Percentiles rank a stretch among this genome's conserved stretches.
Evolutionary conservation across 2,888 invertebrate genomes (phyloP).

Genomic region (Drosophila birchii): DNA sequence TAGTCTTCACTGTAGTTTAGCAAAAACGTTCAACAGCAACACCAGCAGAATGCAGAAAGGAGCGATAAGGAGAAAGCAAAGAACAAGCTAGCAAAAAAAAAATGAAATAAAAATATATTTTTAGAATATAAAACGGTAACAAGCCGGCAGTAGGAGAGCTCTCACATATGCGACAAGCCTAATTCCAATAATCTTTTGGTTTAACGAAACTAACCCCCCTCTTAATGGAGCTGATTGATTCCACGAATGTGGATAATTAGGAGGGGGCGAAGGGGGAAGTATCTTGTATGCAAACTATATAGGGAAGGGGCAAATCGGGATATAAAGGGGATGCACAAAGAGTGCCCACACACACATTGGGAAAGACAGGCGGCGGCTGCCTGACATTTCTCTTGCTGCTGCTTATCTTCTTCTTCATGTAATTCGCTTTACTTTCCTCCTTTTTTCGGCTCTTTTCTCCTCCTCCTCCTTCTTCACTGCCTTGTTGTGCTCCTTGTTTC

Average conservation of each 20-base stretch:
- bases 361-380: conserved; percentile 40
- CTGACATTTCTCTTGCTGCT: conserved; percentile 52
- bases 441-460: conserved; percentile 24
- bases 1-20: conserved; percentile 8
- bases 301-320: conserved; percentile 18
- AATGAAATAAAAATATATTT: background rate
- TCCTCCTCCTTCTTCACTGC: background rate
- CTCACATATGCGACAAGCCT: conserved; percentile 29
- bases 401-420: conserved; percentile 43
- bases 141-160: background rate
- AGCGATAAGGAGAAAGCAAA: background rate
- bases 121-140: conserved; percentile 10
- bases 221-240: conserved; percentile 34
- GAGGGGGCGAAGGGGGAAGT: background rate
- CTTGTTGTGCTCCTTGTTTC: conserved; percentile 7
- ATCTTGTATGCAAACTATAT: conserved; percentile 48
- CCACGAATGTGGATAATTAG: background rate
- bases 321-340: conserved; percentile 33
- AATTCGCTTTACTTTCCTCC: conserved; percentile 64
- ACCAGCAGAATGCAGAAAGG: conserved; percentile 18
- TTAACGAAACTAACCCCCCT: conserved; percentile 25
- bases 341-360: conserved; percentile 20
- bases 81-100: conserved; percentile 1
- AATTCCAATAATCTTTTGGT: conserved; percentile 50
- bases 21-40: conserved; percentile 13